Base-by-base conservation (phyloP, 2,113 vertebrate species). In the Eulemur rufifrons region DNA sequence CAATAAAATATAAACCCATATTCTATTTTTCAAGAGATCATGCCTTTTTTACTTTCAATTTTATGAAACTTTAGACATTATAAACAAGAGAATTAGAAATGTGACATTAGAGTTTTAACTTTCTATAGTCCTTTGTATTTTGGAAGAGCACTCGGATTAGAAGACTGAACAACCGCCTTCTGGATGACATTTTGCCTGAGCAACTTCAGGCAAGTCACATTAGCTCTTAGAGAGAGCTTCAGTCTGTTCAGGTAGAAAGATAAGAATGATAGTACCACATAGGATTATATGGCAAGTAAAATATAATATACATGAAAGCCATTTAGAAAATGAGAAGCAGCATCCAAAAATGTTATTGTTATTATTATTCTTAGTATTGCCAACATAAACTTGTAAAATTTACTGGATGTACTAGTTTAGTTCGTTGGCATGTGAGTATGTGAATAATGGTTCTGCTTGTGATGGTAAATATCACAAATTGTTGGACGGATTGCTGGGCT, bases 41-140 rank as follows among this genome's bases (percentile, higher is more conserved):
- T 64, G 66, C 47, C 11, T n/a, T 61, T 61, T 96, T 78, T 54
- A 68, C 71, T 92, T 95, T 80, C 0, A 12, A 6, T 84, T 93
- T 95, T 81, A 50, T 91, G 37, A 80, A 96, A 90, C 39, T 47
- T 93, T 91, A 37, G 68, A 56, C 11, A n/a, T 86, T 89, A 76
- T 15, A 45, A 92, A 88, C 3, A 37, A n/a, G 17, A 88, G 47
- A 86, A 77, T 73, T 91, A 71, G 59, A 73, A 37, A 37, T n/a
- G 37, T 68, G 76, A 56, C 5, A 18, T 88, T 80, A 61, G 10
- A 8, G 71, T 73, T 84, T 80, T 80, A 90, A 61, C 34, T 34
- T 29, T 90, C 45, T 50, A 0, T 42, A 34, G 42, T 80, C 18
- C 56, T 96, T 82, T 85, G 27, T 63, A 39, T 94, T 86, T 56